Percentiles rank a stretch among this genome's conserved stretches.
These are phyloP conservation scores for Temnothorax nylanderi DNA, from an alignment of 1,140 invertebrate species.

Conservation along the genomic window DNA sequence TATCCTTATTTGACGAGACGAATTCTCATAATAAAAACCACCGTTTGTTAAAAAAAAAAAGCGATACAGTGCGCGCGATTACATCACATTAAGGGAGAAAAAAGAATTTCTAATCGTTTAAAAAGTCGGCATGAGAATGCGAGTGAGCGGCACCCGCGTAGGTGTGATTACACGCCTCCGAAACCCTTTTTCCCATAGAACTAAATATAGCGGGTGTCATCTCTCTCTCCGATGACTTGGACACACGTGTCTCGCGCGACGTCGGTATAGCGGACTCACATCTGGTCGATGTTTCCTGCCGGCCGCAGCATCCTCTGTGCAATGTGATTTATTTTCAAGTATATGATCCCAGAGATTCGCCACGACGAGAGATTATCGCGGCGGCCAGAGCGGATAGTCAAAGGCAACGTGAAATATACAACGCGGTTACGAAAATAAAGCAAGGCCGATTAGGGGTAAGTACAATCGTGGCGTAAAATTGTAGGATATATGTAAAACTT, in stretches of 20 bases:
- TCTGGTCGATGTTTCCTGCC: slow-evolving; percentile 73
- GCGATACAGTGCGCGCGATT: background rate
- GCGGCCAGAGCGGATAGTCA: slow-evolving; percentile 25
- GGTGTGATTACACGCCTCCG: slow-evolving; percentile 74
- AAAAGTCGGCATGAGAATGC: slow-evolving; percentile 21
- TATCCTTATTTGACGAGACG: background rate
- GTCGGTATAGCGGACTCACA: slow-evolving; percentile 50
- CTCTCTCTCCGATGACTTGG: slow-evolving; percentile 64
- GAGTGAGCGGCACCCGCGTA: slow-evolving; percentile 41
- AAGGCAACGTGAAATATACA: slow-evolving; percentile 39
- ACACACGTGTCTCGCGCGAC: slow-evolving; percentile 73
- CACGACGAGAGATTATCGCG: slow-evolving; percentile 16
- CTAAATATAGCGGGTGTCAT: slow-evolving; percentile 80
- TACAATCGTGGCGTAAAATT: background rate
- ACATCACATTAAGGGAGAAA: background rate
- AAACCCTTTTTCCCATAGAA: slow-evolving; percentile 79
- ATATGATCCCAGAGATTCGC: slow-evolving; percentile 67
- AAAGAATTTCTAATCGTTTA: background rate
- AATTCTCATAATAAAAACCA: background rate
- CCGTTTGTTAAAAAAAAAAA: background rate
- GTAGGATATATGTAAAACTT: background rate
- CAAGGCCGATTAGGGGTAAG: background rate
- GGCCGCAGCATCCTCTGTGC: slow-evolving; percentile 59
- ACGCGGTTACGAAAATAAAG: slow-evolving; percentile 37
- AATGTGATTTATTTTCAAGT: slow-evolving; percentile 73